phyloP scores from a whole-genome alignment of 2,888 invertebrate species.

The Anodontia alba region DNA sequence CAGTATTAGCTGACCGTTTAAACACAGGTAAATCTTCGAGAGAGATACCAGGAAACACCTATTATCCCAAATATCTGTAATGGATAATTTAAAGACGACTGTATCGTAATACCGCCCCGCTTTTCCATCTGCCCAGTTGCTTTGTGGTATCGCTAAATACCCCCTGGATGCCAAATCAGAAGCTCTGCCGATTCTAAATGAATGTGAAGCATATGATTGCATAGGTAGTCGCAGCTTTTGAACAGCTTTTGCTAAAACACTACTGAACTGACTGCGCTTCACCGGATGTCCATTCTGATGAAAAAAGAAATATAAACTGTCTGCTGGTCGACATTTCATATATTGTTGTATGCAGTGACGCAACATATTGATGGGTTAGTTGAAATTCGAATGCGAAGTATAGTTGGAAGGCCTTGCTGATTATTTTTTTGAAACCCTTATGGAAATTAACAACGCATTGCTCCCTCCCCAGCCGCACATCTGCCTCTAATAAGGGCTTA shows the following conservation, averaged over 20 bases:
- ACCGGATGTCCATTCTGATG: not conserved
- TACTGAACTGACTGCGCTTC: constrained; percentile 14
- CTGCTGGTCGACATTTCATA: not conserved
- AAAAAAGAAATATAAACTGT: not conserved
- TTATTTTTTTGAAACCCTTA: constrained; percentile 16
- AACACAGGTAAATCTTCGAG: too few relatives aligned
- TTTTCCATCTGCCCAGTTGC: constrained; percentile 9
- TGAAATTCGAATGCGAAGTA: too few relatives aligned
- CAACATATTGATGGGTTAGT: not conserved
- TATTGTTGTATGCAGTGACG: not conserved
- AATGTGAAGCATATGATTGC: not conserved
- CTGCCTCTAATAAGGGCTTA: not conserved
- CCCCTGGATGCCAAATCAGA: not conserved
- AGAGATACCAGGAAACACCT: not conserved
- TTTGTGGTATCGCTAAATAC: not conserved
- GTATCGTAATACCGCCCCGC: not conserved
- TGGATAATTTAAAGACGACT: not conserved
- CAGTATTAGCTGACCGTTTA: not conserved
- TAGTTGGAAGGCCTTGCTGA: not conserved
- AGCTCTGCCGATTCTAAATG: constrained; percentile 20
- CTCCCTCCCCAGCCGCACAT: not conserved
- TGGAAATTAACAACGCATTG: not conserved
- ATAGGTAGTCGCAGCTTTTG: not conserved
- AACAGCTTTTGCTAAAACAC: not conserved
- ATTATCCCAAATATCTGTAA: not conserved